phyloP scores from a whole-genome alignment of 30 jellyfish, hydroid and myxozoan genomes.

The Aurelia sp. region DNA sequence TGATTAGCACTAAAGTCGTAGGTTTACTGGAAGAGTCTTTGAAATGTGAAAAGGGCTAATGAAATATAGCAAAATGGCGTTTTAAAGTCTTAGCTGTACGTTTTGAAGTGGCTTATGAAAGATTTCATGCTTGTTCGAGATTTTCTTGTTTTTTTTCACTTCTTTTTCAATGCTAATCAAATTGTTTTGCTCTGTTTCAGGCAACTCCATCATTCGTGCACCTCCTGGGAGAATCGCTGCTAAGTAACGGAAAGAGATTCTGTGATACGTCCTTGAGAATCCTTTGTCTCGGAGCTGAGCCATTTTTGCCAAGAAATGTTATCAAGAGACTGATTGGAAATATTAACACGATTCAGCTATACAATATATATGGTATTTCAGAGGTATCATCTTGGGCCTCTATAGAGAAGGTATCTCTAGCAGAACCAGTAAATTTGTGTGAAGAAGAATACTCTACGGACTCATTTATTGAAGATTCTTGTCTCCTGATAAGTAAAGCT shows the following conservation, averaged over 20 bases:
- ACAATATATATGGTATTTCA: constrained; percentile 73
- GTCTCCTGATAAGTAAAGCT: neutral
- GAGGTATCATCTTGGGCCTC: constrained; percentile 90
- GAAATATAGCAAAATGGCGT: too few species aligned
- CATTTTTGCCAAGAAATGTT: constrained; percentile 42
- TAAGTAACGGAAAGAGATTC: neutral
- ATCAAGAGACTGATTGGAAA: constrained; percentile 20
- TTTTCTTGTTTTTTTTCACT: too few species aligned
- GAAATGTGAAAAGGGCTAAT: too few species aligned
- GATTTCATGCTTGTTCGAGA: too few species aligned
- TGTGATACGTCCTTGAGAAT: constrained; percentile 65
- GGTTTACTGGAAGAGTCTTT: too few species aligned
- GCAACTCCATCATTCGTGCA: constrained; percentile 71
- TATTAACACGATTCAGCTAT: constrained; percentile 6
- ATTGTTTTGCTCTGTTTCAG: neutral
- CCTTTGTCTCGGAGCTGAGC: constrained; percentile 92
- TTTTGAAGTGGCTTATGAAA: too few species aligned
- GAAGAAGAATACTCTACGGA: neutral
- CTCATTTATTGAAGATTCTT: neutral
- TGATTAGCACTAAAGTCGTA: too few species aligned
- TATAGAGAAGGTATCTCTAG: constrained; percentile 27
- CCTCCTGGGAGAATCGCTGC: constrained; percentile 28
- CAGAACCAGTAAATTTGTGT: neutral
- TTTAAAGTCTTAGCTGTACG: too few species aligned
- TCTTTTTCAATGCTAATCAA: too few species aligned